Conservation (phyloP, 92 coral and sea anemone genomes). For the Zoanthus gigantus region DNA sequence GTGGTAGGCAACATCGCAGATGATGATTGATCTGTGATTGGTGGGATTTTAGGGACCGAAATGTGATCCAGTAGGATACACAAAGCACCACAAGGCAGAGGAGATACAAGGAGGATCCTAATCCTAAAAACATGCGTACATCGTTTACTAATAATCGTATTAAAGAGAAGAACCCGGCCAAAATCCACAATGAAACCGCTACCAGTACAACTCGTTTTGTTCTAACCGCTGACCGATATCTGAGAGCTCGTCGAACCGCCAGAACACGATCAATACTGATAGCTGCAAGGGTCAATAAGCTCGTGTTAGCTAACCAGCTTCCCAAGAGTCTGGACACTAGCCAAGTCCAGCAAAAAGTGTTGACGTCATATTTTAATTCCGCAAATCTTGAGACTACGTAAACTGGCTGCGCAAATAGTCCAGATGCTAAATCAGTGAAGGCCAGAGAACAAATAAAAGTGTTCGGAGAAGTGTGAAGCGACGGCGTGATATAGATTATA, state of each 20-base stretch:
- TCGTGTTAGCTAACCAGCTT: conserved; percentile 33
- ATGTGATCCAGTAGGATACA: conserved; percentile 24
- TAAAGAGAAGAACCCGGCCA: conserved; percentile 34
- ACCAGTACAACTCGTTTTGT: conserved; percentile 26
- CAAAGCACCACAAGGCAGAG: conserved; percentile 30
- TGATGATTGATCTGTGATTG: conserved; percentile 11
- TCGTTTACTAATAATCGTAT: conserved; percentile 12
- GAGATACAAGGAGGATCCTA: conserved; percentile 26
- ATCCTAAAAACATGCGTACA: conserved; percentile 32
- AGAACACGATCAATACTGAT: conserved; percentile 39
- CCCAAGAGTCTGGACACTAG: conserved; percentile 44
- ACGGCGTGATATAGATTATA: conserved; percentile 27
- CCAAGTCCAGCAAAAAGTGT: conserved; percentile 41
- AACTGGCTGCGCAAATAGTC: conserved; percentile 43
- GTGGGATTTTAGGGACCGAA: conserved; percentile 26
- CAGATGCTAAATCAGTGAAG: conserved; percentile 41
- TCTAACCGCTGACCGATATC: conserved; percentile 39
- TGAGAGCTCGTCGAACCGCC: conserved; percentile 27
- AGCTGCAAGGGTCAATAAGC: conserved; percentile 30
- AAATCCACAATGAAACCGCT: conserved; percentile 18
- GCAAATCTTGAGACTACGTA: conserved; percentile 37
- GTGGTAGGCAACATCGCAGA: background rate
- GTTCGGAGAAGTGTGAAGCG: conserved; percentile 42
- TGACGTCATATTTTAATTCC: conserved; percentile 18
- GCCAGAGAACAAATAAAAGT: conserved; percentile 39